Conservation (phyloP, 1,140 invertebrate genomes). For the Drosophila setifemur region DNA sequence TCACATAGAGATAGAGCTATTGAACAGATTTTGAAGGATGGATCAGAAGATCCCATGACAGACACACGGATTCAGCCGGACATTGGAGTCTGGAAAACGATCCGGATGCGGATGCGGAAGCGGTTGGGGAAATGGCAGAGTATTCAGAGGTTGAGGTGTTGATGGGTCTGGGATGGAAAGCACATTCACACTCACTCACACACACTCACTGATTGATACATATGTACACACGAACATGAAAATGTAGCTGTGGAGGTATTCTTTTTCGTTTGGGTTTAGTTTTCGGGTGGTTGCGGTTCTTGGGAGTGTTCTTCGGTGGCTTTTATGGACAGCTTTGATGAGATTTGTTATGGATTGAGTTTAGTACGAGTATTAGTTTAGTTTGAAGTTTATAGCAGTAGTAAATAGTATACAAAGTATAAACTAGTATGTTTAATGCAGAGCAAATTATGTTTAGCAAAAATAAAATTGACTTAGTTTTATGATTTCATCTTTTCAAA, state of each 20-base stretch:
- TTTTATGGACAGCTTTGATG: slow-evolving; percentile 41
- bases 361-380: slow-evolving; percentile 64
- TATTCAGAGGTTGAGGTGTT: too few relatives aligned
- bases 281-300: not conserved
- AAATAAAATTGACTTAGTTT: slow-evolving; percentile 60
- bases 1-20: too few relatives aligned
- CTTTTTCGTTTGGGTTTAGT: not conserved
- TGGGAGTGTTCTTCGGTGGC: slow-evolving; percentile 31
- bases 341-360: slow-evolving; percentile 49
- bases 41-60: too few relatives aligned
- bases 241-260: slow-evolving; percentile 34
- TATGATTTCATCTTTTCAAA: slow-evolving; percentile 30
- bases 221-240: slow-evolving; percentile 38
- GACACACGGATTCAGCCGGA: too few relatives aligned
- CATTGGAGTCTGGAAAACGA: too few relatives aligned
- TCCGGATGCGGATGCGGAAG: too few relatives aligned
- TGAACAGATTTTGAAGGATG: too few relatives aligned
- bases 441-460: slow-evolving; percentile 79
- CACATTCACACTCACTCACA: not conserved
- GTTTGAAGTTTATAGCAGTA: slow-evolving; percentile 74
- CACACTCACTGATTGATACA: slow-evolving; percentile 25
- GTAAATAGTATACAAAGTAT: slow-evolving; percentile 77
- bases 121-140: too few relatives aligned
- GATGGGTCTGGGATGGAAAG: too few relatives aligned
- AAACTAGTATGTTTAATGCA: slow-evolving; percentile 77